Base-by-base conservation (phyloP, 2,113 vertebrate species). In the Myotis davidii region DNA sequence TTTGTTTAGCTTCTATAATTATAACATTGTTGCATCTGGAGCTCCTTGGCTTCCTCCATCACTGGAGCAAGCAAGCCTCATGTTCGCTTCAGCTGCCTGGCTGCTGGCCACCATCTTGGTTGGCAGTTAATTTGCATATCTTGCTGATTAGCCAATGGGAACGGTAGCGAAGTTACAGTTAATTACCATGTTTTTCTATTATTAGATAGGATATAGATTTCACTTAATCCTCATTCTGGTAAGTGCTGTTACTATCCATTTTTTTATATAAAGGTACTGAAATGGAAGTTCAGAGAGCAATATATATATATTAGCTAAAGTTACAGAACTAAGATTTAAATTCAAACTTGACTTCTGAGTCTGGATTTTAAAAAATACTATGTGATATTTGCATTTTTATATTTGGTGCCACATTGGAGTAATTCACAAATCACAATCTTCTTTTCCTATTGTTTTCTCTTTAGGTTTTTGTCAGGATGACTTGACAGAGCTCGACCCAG, bases 391-490 rank as follows among this genome's bases (percentile, higher is more conserved):
- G 34, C 11, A 74, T 39, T 87, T 11, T 2, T 32, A 76, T 85
- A 45, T 61, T 84, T 84, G 59, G 32, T 59, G 2, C 10, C 8
- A 96, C 17, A 23, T 92, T 92, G 45, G 23, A 54, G 20, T 93
- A 88, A 85, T 82, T 95, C 23, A 79, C 2, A 3, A 89, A 85
- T 54, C 6, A 54, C 69, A 70, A 87, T 84, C 52, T 94, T 95
- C 32, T 90, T 9, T 56, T 23, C 64, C 0, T 72, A 12, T 78
- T 94, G 50, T 95, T 96, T 94, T 95, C 88, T 96, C 72, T 94
- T n/a, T 97, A 99, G 99, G 98, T 79, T 99, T 99, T 93, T 99
- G 97, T 98, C 86, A 54, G 59, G 98, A 98, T 45, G 98, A 98
- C 86, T 96, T 98, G 21, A 13, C 98, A 94, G 98, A 99, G 90